These are phyloP conservation scores for Falco peregrinus DNA, from an alignment of 2,797 vertebrate genomes.

Conservation along the genomic window DNA sequence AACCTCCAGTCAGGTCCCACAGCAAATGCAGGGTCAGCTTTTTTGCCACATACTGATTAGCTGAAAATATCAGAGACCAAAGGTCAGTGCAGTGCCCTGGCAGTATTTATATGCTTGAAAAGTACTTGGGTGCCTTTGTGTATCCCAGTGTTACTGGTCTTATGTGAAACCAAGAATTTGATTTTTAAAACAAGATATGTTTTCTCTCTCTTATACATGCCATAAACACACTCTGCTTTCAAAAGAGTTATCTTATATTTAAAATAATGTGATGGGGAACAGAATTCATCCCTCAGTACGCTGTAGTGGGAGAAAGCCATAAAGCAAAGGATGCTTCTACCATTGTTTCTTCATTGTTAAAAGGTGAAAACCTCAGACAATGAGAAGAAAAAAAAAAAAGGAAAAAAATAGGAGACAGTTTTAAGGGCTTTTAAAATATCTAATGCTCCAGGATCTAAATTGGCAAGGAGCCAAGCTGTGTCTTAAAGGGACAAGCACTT, in stretches of 20 bases:
- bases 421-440: slow-evolving; percentile 82
- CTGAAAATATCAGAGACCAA: slow-evolving; percentile 35
- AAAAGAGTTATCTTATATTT: not conserved
- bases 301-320: slow-evolving; percentile 59
- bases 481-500: slow-evolving; percentile 83
- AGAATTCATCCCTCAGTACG: slow-evolving; percentile 10
- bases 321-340: slow-evolving; percentile 57
- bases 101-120: slow-evolving; percentile 13
- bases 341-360: slow-evolving; percentile 75
- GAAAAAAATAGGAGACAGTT: slow-evolving; percentile 66
- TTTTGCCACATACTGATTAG: slow-evolving; percentile 49
- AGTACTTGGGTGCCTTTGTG: slow-evolving; percentile 19
- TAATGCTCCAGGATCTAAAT: slow-evolving; percentile 78
- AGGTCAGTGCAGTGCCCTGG: slow-evolving; percentile 16
- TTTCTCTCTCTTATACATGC: not conserved
- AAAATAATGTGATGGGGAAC: not conserved
- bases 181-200: not conserved
- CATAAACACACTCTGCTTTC: not conserved
- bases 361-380: slow-evolving; percentile 72
- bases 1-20: slow-evolving; percentile 18
- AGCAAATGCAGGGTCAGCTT: slow-evolving; percentile 1
- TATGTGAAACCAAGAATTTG: not conserved
- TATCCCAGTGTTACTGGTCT: not conserved
- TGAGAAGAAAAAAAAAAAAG: not conserved
- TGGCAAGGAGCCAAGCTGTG: slow-evolving; percentile 74